Evolutionary conservation across 2,797 vertebrate species (phyloP).

Genomic region (Danionella dracula): DNA sequence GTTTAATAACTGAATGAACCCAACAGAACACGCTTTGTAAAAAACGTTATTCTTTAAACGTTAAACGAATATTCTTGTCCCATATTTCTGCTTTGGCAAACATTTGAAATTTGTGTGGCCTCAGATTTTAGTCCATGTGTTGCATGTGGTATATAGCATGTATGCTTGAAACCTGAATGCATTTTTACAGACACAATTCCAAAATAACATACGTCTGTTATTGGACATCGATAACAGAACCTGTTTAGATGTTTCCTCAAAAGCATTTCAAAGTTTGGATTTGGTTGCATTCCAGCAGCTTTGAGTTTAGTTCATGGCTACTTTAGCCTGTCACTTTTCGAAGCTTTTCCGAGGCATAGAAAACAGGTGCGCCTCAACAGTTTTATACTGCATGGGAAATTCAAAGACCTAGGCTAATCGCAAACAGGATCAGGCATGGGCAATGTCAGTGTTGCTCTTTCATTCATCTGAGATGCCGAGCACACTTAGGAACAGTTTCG

Average conservation of each 20-base stretch:
- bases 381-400: constrained; percentile 4
- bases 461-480: background rate
- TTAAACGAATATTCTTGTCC: no score
- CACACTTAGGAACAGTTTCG: background rate
- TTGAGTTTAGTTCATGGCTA: background rate
- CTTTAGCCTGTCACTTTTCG: background rate
- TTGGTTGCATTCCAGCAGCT: background rate
- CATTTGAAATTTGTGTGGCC: no score
- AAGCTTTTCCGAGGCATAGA: background rate
- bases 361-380: constrained; percentile 3
- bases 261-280: background rate
- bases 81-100: no score
- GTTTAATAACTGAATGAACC: no score
- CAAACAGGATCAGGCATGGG: background rate
- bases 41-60: no score
- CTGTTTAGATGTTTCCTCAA: background rate
- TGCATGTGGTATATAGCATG: no score
- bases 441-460: background rate
- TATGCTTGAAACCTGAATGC: background rate
- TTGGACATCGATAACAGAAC: background rate
- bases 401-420: background rate
- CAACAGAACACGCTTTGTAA: no score
- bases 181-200: background rate
- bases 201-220: background rate
- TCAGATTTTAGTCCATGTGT: no score